Base-by-base conservation (phyloP, 2,113 vertebrate genomes). In the Muntiacus muntjak region DNA sequence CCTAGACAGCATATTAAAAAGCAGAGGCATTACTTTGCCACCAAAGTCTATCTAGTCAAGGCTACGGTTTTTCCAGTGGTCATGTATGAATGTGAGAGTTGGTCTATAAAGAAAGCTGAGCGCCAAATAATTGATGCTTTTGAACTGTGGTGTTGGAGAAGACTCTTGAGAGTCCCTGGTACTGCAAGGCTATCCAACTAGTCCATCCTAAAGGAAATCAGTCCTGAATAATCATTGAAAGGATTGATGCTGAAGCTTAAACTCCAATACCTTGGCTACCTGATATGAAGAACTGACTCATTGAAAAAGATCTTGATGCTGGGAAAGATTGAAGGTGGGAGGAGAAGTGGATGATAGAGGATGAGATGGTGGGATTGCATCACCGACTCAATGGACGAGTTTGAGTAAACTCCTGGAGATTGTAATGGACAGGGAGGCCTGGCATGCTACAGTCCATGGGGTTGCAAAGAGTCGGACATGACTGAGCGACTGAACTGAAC, bases 381-480 rank as follows among this genome's bases (percentile, higher is more conserved):
- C 17, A 36, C 33, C 0, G 0, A 71, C 17, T 71, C n/a, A 71
- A 71, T 11, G 17, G n/a, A 71, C n/a, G 17, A 36, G 64, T 21
- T 11, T 71, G 64, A 71, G n/a, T 36, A 36, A 36, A 36, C n/a
- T 71, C 64, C 0, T 0, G 64, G n/a, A 71, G 4, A 3, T 71
- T n/a, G 17, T 71, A 17, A 71, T 71, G 64, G 9, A 71, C n/a
- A 36, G 17, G n/a, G n/a, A 36, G 17, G n/a, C 17, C 17, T 71
- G n/a, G 64, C 64, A 71, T 36, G 17, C 33, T 67, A 2, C 10
- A 36, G 17, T 36, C 8, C n/a, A 36, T 67, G n/a, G 64, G 9
- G 64, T 21, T 1, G 0, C n/a, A 71, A 36, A 71, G 9, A 11
- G n/a, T 71, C 2, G 0, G n/a, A 71, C n/a, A 71, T 2, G 9